phyloP scores from a whole-genome alignment of 2,797 vertebrate genomes.

The Phyllotis vaccarum region DNA sequence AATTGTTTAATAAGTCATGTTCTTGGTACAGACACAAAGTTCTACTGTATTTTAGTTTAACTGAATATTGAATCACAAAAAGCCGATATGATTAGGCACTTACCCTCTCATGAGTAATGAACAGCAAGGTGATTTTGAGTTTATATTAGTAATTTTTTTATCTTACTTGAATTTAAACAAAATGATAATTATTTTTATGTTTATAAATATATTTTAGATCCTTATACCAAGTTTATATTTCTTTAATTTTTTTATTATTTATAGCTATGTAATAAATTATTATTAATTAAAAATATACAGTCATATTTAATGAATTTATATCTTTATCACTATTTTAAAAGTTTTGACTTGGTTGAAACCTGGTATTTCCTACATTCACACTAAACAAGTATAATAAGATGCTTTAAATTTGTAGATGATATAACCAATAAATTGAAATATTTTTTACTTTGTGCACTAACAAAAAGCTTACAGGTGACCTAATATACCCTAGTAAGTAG shows the following conservation, averaged over 20 bases:
- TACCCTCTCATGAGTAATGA: not conserved
- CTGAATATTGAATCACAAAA: not conserved
- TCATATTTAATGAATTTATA: not conserved
- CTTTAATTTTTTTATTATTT: not conserved
- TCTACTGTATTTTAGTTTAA: not conserved
- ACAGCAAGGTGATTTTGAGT: not conserved
- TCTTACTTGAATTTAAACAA: not conserved
- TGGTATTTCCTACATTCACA: not conserved
- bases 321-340: not conserved
- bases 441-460: not conserved
- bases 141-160: not conserved
- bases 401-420: not conserved
- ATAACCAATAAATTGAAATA: not conserved
- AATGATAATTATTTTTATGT: not conserved
- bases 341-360: not conserved
- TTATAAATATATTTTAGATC: not conserved
- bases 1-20: not conserved
- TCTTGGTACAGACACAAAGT: not conserved
- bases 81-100: not conserved
- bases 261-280: not conserved
- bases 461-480: not conserved
- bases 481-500: not conserved
- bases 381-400: not conserved
- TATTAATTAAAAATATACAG: not conserved
- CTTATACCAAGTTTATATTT: not conserved